phyloP scores from a whole-genome alignment of 2,113 vertebrate species.

The Pongo abelii region DNA sequence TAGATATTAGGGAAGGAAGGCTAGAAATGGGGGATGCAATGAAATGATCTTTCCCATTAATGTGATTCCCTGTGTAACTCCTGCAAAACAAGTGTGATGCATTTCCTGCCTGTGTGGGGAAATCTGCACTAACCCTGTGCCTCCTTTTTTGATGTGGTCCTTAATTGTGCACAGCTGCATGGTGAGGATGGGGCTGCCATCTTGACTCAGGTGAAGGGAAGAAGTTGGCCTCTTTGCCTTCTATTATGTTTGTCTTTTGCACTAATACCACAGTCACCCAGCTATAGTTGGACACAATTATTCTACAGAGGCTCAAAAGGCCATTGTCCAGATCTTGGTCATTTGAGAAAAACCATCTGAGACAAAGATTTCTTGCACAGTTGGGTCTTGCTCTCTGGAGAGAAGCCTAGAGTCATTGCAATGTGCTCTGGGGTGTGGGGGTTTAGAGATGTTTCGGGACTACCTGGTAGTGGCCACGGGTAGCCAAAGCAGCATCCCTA shows the following conservation, averaged over 20 bases:
- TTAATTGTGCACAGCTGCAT: background rate
- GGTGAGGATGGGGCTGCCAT: background rate
- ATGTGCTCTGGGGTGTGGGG: background rate
- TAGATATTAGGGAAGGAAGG: background rate
- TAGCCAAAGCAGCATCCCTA: background rate
- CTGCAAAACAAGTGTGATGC: background rate
- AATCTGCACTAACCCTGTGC: rapidly evolving
- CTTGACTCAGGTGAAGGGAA: background rate
- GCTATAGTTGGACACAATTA: background rate
- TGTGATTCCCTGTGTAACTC: background rate
- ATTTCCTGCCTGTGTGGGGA: background rate
- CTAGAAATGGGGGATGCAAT: background rate
- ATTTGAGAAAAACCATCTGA: background rate
- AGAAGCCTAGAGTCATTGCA: background rate
- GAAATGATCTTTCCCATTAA: background rate
- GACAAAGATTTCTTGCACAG: background rate
- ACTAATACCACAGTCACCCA: background rate
- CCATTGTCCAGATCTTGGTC: background rate
- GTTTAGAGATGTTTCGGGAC: background rate
- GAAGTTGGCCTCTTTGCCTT: background rate
- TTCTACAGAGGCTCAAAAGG: background rate
- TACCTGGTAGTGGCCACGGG: too few relatives aligned
- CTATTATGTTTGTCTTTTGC: background rate
- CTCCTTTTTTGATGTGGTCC: background rate
- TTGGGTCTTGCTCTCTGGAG: background rate